Percentiles rank a stretch among this genome's conserved stretches.
phyloP scores from a whole-genome alignment of 2,888 invertebrate species.

The Watsonalla binaria region DNA sequence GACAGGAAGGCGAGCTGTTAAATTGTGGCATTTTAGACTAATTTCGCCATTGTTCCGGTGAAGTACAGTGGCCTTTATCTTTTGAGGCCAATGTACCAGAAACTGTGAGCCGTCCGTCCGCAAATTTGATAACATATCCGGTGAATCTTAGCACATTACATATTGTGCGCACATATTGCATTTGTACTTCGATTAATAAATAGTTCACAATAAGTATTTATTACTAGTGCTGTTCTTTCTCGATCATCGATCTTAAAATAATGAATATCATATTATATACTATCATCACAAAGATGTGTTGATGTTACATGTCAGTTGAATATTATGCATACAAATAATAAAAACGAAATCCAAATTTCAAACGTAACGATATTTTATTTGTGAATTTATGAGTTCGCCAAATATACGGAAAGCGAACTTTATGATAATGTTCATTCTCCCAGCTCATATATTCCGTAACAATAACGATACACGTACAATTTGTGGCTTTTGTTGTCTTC shows the following conservation, averaged over 20 bases:
- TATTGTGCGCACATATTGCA: no score
- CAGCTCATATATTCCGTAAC: slow-evolving; percentile 16
- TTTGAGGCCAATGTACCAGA: slow-evolving; percentile 53
- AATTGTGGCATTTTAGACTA: slow-evolving; percentile 15
- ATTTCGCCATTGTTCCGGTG: slow-evolving; percentile 40
- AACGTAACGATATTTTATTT: slow-evolving; percentile 1
- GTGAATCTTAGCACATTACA: slow-evolving; percentile 19
- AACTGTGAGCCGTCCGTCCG: slow-evolving; percentile 41
- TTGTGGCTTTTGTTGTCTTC: slow-evolving; percentile 42
- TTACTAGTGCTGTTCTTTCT: no score
- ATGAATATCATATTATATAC: no score
- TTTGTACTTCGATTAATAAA: no score
- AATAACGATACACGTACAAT: slow-evolving; percentile 25
- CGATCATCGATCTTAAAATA: no score
- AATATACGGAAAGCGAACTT: not conserved
- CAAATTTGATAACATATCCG: slow-evolving; percentile 51
- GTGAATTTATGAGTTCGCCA: not conserved
- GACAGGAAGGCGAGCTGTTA: slow-evolving; percentile 2
- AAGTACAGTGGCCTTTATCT: slow-evolving; percentile 43
- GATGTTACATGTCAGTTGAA: no score
- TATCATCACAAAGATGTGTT: no score
- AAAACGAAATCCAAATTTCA: slow-evolving; percentile 3
- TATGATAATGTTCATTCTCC: slow-evolving; percentile 4
- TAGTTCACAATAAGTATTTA: no score
- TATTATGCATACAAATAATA: no score